Evolutionary conservation across 2,797 vertebrate genomes (phyloP).

Genomic region (Acanthurus lineatus): DNA sequence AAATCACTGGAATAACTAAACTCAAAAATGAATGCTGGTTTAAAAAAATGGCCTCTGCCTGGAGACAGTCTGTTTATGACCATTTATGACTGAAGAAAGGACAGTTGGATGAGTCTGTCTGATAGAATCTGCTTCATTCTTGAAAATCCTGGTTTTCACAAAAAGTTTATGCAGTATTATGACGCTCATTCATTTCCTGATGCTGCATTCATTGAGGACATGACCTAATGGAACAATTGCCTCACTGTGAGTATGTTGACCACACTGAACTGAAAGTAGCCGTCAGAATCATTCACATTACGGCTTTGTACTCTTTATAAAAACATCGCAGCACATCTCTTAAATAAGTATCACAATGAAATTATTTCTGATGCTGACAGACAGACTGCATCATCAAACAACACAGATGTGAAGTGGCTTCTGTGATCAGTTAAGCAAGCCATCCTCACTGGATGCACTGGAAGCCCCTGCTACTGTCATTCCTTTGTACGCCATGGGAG

Average conservation of each 20-base stretch:
- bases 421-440: background rate
- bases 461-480: background rate
- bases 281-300: background rate
- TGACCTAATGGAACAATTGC: conserved; percentile 33
- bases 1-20: background rate
- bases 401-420: background rate
- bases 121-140: background rate
- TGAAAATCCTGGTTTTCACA: background rate
- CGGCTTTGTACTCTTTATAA: background rate
- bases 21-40: too few relatives aligned
- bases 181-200: conserved; percentile 1
- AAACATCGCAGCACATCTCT: background rate
- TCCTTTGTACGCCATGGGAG: background rate
- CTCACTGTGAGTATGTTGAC: conserved; percentile 26
- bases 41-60: background rate
- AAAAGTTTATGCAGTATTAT: background rate
- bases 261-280: background rate
- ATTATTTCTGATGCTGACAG: background rate
- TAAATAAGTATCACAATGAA: background rate
- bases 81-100: background rate
- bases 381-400: background rate
- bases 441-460: background rate
- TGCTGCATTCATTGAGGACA: conserved; percentile 15
- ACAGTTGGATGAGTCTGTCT: background rate
- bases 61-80: background rate